Conservation (phyloP, 2,888 invertebrate species). For the Pollenia labialis region DNA sequence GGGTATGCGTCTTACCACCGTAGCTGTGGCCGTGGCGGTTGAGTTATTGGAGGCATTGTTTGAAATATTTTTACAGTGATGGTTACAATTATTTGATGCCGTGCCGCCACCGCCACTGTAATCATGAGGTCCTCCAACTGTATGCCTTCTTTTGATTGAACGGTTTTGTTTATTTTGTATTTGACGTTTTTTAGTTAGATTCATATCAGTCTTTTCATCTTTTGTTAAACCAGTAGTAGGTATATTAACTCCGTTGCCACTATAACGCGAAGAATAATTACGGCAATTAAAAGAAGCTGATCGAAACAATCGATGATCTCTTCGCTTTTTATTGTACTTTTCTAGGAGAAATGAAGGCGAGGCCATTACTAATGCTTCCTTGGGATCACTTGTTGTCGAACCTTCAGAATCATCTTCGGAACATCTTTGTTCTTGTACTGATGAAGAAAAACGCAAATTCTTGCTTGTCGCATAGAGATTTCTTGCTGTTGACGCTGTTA, state of each 20-base stretch:
- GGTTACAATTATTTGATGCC: conserved; percentile 70
- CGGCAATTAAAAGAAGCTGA: conserved; percentile 84
- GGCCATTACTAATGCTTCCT: conserved; percentile 82
- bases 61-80: conserved; percentile 72
- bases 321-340: conserved; percentile 83
- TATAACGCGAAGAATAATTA: conserved; percentile 83
- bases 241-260: conserved; percentile 80
- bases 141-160: conserved; percentile 94
- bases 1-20: conserved; percentile 74
- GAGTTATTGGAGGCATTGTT: conserved; percentile 72
- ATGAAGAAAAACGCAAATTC: conserved; percentile 80
- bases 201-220: conserved; percentile 91
- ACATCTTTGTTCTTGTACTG: conserved; percentile 79
- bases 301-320: conserved; percentile 83
- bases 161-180: conserved; percentile 84
- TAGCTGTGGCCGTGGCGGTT: conserved; percentile 38
- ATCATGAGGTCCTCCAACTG: conserved; percentile 97
- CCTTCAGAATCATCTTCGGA: conserved; percentile 83
- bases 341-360: conserved; percentile 83
- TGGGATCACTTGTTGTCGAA: conserved; percentile 83
- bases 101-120: conserved; percentile 80
- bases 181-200: conserved; percentile 90
- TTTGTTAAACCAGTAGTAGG: conserved; percentile 86
- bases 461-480: conserved; percentile 77
- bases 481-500: conserved; percentile 72